These are phyloP conservation scores for Telenomus remus DNA, from an alignment of 1,140 invertebrate species.

Conservation along the genomic window DNA sequence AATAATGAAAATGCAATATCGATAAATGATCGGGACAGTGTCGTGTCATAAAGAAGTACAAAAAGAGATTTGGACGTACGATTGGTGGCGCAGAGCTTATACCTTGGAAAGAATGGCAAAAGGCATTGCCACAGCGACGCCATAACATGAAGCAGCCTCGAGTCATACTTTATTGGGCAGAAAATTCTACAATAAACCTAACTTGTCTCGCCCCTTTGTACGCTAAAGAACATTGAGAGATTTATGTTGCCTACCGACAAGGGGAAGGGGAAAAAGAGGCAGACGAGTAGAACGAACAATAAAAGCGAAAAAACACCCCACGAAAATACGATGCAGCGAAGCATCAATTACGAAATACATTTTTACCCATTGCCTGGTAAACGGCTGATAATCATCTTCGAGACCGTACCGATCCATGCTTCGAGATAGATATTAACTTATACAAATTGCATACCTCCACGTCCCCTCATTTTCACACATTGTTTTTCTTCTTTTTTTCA, in stretches of 20 bases:
- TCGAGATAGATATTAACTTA: constrained; percentile 34
- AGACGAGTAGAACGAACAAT: no score
- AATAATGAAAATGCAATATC: constrained; percentile 56
- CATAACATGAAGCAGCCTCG: constrained; percentile 48
- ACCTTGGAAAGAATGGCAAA: constrained; percentile 49
- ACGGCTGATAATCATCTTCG: constrained; percentile 47
- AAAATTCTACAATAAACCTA: constrained; percentile 72
- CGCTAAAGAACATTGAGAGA: constrained; percentile 58
- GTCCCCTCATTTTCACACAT: no score
- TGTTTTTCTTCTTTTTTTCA: no score
- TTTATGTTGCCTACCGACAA: constrained; percentile 56
- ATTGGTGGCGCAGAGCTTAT: constrained; percentile 30
- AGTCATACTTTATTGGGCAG: constrained; percentile 71
- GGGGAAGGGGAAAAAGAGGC: constrained; percentile 40
- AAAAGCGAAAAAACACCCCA: constrained; percentile 22
- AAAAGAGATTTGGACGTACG: constrained; percentile 48
- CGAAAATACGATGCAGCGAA: constrained; percentile 51
- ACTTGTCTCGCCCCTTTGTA: constrained; percentile 65
- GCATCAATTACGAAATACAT: constrained; percentile 57
- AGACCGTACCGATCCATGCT: constrained; percentile 34
- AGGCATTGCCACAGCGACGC: constrained; percentile 41
- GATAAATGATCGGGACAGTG: constrained; percentile 31
- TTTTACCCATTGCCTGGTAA: constrained; percentile 48
- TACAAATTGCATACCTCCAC: constrained; percentile 39
- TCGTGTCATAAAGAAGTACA: constrained; percentile 43